Base-by-base conservation (phyloP, 2,888 invertebrate species). In the Brenthis hecate region DNA sequence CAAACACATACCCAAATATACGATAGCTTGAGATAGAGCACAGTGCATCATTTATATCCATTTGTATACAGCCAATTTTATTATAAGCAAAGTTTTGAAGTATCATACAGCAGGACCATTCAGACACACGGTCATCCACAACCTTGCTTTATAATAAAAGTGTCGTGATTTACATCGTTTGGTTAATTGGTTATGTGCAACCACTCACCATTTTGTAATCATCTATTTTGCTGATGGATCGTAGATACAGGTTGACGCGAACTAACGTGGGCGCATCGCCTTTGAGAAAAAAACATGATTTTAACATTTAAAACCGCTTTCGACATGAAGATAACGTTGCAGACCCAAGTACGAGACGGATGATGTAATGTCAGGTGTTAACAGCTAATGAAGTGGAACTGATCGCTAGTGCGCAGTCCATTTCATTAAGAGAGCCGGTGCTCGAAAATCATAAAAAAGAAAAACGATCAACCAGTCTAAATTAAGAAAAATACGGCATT, bases 151-250 rank as follows among this genome's bases (percentile, higher is more conserved):
- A 86, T 85, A 89, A 90, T 88, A 90, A 88, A 89, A 89, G 77
- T 80, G 81, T 76, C 73, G 74, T 73, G 36, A 67, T 66, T 72
- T 72, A 78, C 75, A 76, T 74, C 68, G 70, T 75, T 74, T 73
- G 76, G 76, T 78, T 78, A 78, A 78, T 78, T 79, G 81, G 78
- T 81, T 78, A 80, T 81, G 81, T 87, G 83, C 79, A 81, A 80
- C 89, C 83, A 97, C 98, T 98, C 96, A 98, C 98, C 98, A 98
- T 99, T 95, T 98, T 97, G 94, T 98, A 98, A 96, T 98, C 98
- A 94, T 98, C 97, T 94, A 99, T 98, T 96, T 98, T 98, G 95
- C 98, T 98, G 95, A 99, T 98, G 94, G 98, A 98, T 89, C 99
- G 96, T 81, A 99, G 96, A 94, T 96, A 97, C 95, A 99, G 95